Percentiles rank a stretch among this genome's conserved stretches.
Conservation (phyloP, 2,888 invertebrate genomes). For the Tribolium freemani region DNA sequence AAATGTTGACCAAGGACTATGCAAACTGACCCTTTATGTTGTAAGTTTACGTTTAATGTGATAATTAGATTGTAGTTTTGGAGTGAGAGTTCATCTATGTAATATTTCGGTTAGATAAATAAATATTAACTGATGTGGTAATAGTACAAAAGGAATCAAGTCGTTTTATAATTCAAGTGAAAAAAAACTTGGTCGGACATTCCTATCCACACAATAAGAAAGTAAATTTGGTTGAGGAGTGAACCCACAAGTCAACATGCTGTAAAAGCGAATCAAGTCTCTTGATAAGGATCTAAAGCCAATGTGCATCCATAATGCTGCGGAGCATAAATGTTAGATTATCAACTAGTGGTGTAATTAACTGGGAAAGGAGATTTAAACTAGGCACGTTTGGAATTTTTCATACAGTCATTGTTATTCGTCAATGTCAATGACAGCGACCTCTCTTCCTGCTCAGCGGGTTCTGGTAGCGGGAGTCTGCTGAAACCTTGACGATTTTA, state of each 20-base stretch:
- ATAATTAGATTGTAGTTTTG: not conserved
- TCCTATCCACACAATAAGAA: constrained; percentile 26
- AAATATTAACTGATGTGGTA: constrained; percentile 2
- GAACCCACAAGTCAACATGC: constrained; percentile 33
- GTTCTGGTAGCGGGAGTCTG: constrained; percentile 46
- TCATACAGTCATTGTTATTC: constrained; percentile 50
- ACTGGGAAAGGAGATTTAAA: constrained; percentile 42
- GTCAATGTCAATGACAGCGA: constrained; percentile 53
- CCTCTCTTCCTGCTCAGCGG: constrained; percentile 51
- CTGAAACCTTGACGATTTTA: constrained; percentile 51
- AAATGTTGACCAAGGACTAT: not conserved
- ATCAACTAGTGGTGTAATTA: constrained; percentile 44
- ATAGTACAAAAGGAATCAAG: constrained; percentile 16
- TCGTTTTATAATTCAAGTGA: constrained; percentile 11
- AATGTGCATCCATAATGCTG: constrained; percentile 31
- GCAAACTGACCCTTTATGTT: not conserved
- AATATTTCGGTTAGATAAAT: constrained; percentile 17
- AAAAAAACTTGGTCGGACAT: constrained; percentile 20
- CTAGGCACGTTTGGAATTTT: constrained; percentile 44
- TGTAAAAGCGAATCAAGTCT: constrained; percentile 35
- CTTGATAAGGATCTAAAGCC: constrained; percentile 43
- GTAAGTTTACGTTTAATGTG: not conserved
- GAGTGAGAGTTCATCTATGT: not conserved
- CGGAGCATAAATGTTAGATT: constrained; percentile 39
- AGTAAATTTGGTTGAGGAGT: constrained; percentile 34